phyloP scores from a whole-genome alignment of 1,140 invertebrate species.

The Trichonephila clavipes region DNA sequence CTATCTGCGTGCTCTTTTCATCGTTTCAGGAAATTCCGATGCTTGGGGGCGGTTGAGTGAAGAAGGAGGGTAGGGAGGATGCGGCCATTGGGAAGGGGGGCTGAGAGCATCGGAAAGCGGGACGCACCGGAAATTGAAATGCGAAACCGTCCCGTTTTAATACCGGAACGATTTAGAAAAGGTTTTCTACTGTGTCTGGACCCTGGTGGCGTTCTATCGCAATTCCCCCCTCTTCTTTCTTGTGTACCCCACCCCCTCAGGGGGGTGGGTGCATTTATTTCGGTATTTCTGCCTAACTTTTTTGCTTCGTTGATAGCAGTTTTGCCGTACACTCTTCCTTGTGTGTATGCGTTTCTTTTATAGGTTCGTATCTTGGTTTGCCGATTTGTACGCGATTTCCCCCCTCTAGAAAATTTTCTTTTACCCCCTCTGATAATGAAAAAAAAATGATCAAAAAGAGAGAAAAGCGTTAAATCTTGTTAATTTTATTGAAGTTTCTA shows the following conservation, averaged over 20 bases:
- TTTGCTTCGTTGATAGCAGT: neutral
- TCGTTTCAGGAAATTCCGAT: constrained; percentile 65
- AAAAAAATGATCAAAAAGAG: neutral
- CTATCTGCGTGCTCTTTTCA: constrained; percentile 62
- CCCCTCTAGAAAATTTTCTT: neutral
- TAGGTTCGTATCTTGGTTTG: neutral
- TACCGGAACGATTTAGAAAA: constrained; percentile 67
- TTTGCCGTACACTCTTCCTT: neutral
- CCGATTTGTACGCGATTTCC: neutral
- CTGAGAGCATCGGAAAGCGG: constrained; percentile 12
- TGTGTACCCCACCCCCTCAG: neutral
- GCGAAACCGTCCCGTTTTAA: constrained; percentile 74
- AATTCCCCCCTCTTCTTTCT: neutral
- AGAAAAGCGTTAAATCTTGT: neutral
- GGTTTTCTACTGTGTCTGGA: constrained; percentile 47
- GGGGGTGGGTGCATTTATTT: constrained; percentile 4
- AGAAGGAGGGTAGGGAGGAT: neutral
- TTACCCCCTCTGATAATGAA: neutral
- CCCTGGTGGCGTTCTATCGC: constrained; percentile 32
- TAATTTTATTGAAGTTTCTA: neutral
- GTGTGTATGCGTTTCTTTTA: neutral
- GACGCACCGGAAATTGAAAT: constrained; percentile 74
- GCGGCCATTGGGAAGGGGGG: neutral
- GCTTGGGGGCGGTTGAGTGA: constrained; percentile 35
- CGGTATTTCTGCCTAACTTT: constrained; percentile 34